A percentile compares a stretch with the other conserved stretches of the same genome.
These are phyloP conservation scores for Meteorus cinctellus DNA, from an alignment of 2,888 invertebrate species.

Conservation along the genomic window DNA sequence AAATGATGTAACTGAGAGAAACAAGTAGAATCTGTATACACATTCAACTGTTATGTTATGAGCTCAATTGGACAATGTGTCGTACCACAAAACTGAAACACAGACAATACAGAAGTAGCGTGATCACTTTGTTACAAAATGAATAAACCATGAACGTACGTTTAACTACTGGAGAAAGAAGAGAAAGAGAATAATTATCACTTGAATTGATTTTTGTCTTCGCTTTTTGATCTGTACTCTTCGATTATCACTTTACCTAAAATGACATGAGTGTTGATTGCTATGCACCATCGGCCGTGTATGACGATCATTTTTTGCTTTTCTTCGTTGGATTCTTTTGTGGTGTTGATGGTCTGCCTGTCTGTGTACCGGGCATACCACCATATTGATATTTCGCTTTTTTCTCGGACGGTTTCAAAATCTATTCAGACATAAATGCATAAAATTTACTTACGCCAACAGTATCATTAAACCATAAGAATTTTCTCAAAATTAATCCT, in stretches of 20 bases:
- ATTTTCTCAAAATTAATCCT: constrained; percentile 17
- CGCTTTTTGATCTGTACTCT: constrained; percentile 22
- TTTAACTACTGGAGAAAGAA: background rate
- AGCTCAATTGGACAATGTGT: constrained; percentile 37
- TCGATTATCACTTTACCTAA: constrained; percentile 55
- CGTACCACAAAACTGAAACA: constrained; percentile 38
- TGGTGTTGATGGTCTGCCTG: constrained; percentile 87
- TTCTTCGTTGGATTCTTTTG: constrained; percentile 81
- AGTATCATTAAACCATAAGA: constrained; percentile 3
- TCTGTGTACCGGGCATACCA: constrained; percentile 82
- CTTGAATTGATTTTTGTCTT: background rate
- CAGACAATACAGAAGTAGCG: constrained; percentile 20
- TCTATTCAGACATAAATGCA: constrained; percentile 77
- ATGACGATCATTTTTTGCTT: constrained; percentile 78
- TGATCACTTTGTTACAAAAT: constrained; percentile 25
- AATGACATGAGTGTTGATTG: constrained; percentile 67
- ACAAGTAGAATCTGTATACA: constrained; percentile 36
- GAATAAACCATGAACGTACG: background rate
- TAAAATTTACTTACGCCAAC: background rate
- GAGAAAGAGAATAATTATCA: background rate
- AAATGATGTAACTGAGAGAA: constrained; percentile 15
- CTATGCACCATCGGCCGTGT: constrained; percentile 63
- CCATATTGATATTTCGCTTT: constrained; percentile 99
- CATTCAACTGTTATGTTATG: constrained; percentile 39
- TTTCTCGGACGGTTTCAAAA: constrained; percentile 99